These are phyloP conservation scores for Chaitophorus viminalis DNA, from an alignment of 2,888 invertebrate genomes.

Conservation along the genomic window DNA sequence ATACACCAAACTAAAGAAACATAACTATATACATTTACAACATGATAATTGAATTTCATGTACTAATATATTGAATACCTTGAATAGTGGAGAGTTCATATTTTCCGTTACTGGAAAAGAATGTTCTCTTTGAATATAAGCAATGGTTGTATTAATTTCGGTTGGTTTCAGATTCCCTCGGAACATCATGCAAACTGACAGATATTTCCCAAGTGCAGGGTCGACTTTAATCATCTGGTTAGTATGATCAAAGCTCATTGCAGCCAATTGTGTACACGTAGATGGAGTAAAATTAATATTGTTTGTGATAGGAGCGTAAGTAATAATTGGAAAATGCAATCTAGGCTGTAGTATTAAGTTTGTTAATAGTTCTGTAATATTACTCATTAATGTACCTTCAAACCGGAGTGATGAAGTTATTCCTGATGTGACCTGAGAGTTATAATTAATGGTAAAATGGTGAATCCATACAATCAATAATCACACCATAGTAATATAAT, in stretches of 20 bases:
- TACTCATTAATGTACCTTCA: slow-evolving; percentile 60
- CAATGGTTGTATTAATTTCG: slow-evolving; percentile 59
- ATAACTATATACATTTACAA: background rate
- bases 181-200: slow-evolving; percentile 62
- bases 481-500: background rate
- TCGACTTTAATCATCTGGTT: slow-evolving; percentile 62
- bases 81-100: slow-evolving; percentile 38
- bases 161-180: slow-evolving; percentile 62
- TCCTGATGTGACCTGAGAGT: slow-evolving; percentile 52
- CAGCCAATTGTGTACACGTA: slow-evolving; percentile 44
- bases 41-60: background rate
- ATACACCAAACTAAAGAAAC: slow-evolving; percentile 74
- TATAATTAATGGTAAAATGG: background rate
- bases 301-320: slow-evolving; percentile 55
- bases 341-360: slow-evolving; percentile 60
- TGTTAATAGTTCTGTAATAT: slow-evolving; percentile 57
- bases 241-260: slow-evolving; percentile 55
- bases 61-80: no score
- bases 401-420: slow-evolving; percentile 63
- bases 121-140: slow-evolving; percentile 47
- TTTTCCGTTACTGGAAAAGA: slow-evolving; percentile 26
- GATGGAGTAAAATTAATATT: background rate
- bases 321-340: slow-evolving; percentile 62
- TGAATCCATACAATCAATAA: background rate
- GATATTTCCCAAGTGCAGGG: slow-evolving; percentile 58